Percentiles rank a stretch among this genome's conserved stretches.
These are phyloP conservation scores for Baryphthengus martii DNA, from an alignment of 2,113 vertebrate genomes.

Conservation along the genomic window DNA sequence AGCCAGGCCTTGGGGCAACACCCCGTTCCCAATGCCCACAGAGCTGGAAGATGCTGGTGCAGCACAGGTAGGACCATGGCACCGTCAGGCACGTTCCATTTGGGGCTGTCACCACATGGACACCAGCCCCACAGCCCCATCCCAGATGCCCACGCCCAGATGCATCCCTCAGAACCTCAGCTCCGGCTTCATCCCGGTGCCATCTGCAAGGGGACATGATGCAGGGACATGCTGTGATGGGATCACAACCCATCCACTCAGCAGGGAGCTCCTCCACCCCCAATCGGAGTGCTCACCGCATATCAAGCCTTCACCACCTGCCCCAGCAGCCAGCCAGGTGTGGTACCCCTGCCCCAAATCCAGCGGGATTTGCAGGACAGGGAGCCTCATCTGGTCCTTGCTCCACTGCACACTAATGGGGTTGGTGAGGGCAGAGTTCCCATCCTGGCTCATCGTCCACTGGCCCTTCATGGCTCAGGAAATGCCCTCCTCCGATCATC, in stretches of 20 bases:
- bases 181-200: not conserved
- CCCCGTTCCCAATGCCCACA: rapidly evolving
- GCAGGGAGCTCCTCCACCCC: not conserved
- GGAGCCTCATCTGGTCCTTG: not conserved
- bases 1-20: not conserved
- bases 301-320: rapidly evolving
- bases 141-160: not conserved
- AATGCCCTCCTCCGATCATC: rapidly evolving
- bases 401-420: rapidly evolving
- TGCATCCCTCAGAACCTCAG: not conserved
- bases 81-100: rapidly evolving
- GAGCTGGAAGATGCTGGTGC: not conserved
- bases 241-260: not conserved
- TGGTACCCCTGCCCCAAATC: not conserved
- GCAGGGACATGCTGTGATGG: not conserved
- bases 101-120: rapidly evolving
- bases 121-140: not conserved
- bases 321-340: not conserved
- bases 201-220: not conserved
- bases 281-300: not conserved
- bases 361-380: not conserved
- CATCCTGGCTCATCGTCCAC: rapidly evolving
- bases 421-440: not conserved
- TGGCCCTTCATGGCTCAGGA: not conserved
- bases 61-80: not conserved